Evolutionary conservation across 2,797 vertebrate genomes (phyloP).

Genomic region (Acipenser ruthenus): DNA sequence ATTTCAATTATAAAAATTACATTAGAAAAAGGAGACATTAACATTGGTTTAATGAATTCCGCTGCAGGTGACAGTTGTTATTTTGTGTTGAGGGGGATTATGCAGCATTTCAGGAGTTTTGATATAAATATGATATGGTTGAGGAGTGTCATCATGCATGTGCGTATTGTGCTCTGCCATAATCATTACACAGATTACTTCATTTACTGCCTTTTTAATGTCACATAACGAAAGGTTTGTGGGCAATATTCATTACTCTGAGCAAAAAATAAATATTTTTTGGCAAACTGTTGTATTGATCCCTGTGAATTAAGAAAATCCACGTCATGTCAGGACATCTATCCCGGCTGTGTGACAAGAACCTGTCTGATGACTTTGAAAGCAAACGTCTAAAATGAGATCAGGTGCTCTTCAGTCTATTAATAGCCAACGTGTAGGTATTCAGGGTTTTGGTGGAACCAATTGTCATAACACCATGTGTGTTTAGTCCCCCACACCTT

Average conservation of each 20-base stretch:
- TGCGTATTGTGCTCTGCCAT: background rate
- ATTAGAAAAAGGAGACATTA: constrained; percentile 55
- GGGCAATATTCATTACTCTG: constrained; percentile 51
- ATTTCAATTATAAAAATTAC: constrained; percentile 78
- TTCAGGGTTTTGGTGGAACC: too few relatives aligned
- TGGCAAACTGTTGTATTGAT: too few relatives aligned
- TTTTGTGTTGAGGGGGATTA: constrained; percentile 29
- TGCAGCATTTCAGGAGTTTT: constrained; percentile 23
- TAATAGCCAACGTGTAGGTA: too few relatives aligned
- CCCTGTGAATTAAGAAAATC: too few relatives aligned
- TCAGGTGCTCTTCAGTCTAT: too few relatives aligned
- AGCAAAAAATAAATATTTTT: constrained; percentile 36
- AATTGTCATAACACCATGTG: too few relatives aligned
- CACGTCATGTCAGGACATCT: too few relatives aligned
- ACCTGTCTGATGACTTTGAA: too few relatives aligned
- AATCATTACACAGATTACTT: constrained; percentile 21
- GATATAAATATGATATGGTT: constrained; percentile 24
- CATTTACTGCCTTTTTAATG: constrained; percentile 32
- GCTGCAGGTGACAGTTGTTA: constrained; percentile 74
- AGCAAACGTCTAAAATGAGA: too few relatives aligned
- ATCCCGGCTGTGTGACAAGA: too few relatives aligned
- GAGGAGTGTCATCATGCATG: constrained; percentile 35
- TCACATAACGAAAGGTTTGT: constrained; percentile 47
- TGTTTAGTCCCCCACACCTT: too few relatives aligned
- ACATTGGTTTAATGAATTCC: constrained; percentile 70